Percentiles rank a stretch among this genome's conserved stretches.
Conservation (phyloP, 2,888 invertebrate genomes). For the Loripinus fragilis region DNA sequence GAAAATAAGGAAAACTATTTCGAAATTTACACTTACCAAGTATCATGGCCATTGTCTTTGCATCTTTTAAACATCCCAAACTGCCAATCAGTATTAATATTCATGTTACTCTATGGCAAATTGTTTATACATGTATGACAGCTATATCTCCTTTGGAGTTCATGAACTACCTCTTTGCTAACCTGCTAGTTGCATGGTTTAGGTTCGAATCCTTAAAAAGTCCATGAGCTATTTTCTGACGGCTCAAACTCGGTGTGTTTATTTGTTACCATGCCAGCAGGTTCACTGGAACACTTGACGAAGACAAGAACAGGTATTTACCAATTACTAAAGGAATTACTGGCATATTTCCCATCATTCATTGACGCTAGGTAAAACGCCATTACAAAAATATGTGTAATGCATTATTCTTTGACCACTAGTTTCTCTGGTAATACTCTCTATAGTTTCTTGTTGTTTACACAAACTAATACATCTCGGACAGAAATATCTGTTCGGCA, state of each 20-base stretch:
- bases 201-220: too few species aligned
- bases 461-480: not conserved
- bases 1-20: too few species aligned
- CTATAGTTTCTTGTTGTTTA: not conserved
- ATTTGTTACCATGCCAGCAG: slow-evolving; percentile 11
- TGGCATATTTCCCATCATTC: not conserved
- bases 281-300: slow-evolving; percentile 3
- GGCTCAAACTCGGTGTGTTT: not conserved
- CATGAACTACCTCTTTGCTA: too few species aligned
- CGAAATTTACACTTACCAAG: too few species aligned
- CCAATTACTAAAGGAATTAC: slow-evolving; percentile 6
- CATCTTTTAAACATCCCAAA: too few species aligned
- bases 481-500: not conserved
- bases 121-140: too few species aligned
- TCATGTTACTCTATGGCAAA: too few species aligned
- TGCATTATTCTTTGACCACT: slow-evolving; percentile 2
- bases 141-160: too few species aligned
- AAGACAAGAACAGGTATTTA: slow-evolving; percentile 9
- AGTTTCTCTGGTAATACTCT: not conserved
- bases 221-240: too few species aligned
- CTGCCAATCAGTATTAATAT: too few species aligned
- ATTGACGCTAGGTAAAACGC: not conserved
- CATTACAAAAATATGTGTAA: slow-evolving; percentile 3
- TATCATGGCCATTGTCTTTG: too few species aligned
- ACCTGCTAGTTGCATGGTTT: too few species aligned